A percentile compares a stretch with the other conserved stretches of the same genome.
These are phyloP conservation scores for Pygoscelis adeliae DNA, from an alignment of 2,113 vertebrate genomes.

Conservation along the genomic window DNA sequence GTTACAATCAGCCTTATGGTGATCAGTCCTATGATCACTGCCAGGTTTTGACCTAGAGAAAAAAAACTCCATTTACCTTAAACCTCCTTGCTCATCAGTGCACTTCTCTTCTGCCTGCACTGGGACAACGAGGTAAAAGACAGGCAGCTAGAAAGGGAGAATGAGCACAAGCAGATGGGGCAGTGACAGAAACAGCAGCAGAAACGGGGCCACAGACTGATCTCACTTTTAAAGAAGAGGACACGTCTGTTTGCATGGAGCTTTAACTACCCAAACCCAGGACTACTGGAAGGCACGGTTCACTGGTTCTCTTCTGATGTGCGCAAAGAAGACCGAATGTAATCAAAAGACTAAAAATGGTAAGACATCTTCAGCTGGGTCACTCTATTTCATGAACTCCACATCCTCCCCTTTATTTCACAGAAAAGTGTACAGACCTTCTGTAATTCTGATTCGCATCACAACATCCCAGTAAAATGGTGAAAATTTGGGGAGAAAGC, in stretches of 20 bases:
- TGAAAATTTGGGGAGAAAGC: not conserved
- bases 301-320: not conserved
- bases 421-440: not conserved
- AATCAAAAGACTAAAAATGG: not conserved
- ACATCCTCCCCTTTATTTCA: not conserved
- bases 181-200: not conserved
- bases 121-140: not conserved
- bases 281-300: not conserved
- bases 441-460: not conserved
- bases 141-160: not conserved
- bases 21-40: rapidly evolving
- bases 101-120: not conserved
- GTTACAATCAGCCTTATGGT: not conserved
- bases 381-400: not conserved
- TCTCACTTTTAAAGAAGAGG: not conserved
- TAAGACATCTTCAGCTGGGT: not conserved
- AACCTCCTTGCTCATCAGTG: not conserved
- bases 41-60: not conserved
- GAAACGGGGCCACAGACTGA: not conserved
- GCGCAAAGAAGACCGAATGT: not conserved
- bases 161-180: not conserved
- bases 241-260: not conserved
- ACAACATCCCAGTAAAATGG: not conserved
- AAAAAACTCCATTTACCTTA: not conserved
- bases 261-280: not conserved